phyloP scores from a whole-genome alignment of 2,888 invertebrate species.

The Drosophila anomalata region DNA sequence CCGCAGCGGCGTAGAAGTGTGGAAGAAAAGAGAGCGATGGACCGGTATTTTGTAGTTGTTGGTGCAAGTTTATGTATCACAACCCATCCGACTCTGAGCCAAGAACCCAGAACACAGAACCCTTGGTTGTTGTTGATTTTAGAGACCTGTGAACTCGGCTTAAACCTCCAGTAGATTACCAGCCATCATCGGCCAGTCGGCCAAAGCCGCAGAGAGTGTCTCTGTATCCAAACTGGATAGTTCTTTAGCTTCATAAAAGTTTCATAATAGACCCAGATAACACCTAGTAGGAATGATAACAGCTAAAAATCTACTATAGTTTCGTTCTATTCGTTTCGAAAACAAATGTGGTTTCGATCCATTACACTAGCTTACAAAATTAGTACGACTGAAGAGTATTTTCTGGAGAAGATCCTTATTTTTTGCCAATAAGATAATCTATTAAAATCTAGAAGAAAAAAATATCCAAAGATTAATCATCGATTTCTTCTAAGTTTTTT shows the following conservation, averaged over 20 bases:
- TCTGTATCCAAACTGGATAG: conserved; percentile 4
- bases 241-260: conserved; percentile 16
- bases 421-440: too few species aligned
- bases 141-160: conserved; percentile 20
- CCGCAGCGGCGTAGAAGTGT: conserved; percentile 1
- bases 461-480: too few species aligned
- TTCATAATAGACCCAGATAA: conserved; percentile 34
- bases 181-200: neutral
- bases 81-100: conserved; percentile 2
- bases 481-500: too few species aligned
- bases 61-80: conserved; percentile 10
- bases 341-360: neutral
- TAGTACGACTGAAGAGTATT: neutral
- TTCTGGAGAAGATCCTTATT: neutral
- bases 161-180: conserved; percentile 8
- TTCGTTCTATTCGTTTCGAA: conserved; percentile 9
- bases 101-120: neutral
- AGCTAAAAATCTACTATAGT: conserved; percentile 26
- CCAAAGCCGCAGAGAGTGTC: neutral
- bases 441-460: too few species aligned
- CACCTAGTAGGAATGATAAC: conserved; percentile 37
- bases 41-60: conserved; percentile 43
- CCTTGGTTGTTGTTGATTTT: conserved; percentile 11
- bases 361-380: neutral
- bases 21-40: conserved; percentile 39